Evolutionary conservation across 2,797 vertebrate genomes (phyloP).

Genomic region (Sphaeramia orbicularis): DNA sequence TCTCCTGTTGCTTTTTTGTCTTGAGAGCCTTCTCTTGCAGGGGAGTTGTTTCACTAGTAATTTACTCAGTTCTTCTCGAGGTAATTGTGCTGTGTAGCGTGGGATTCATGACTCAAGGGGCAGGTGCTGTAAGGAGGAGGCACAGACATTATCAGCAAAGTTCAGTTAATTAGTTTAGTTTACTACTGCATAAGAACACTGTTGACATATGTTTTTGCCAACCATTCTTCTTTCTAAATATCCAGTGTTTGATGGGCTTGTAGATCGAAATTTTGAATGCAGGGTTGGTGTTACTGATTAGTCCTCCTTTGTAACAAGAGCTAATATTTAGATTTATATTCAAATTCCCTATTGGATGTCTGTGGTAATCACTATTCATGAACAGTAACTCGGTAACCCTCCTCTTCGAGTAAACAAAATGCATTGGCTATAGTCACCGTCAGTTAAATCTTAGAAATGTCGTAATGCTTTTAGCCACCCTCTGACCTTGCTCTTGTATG

Average conservation of each 20-base stretch:
- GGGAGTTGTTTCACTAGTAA: slow-evolving; percentile 8
- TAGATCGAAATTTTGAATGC: too few species aligned
- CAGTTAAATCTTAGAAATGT: background rate
- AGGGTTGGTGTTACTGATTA: too few species aligned
- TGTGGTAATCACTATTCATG: too few species aligned
- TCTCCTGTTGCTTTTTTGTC: slow-evolving; percentile 24
- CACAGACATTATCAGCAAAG: background rate
- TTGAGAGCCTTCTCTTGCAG: background rate
- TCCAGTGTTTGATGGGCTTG: background rate
- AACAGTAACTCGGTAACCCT: too few species aligned
- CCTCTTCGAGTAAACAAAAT: too few species aligned
- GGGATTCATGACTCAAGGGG: slow-evolving; percentile 26
- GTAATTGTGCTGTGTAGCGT: slow-evolving; percentile 12
- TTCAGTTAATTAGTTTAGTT: background rate
- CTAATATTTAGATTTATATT: too few species aligned
- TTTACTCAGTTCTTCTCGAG: slow-evolving; percentile 34
- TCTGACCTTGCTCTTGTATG: background rate
- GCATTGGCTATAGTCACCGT: background rate
- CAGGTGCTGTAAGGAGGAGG: background rate
- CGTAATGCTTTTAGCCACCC: background rate
- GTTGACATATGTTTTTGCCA: background rate
- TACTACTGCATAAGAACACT: background rate
- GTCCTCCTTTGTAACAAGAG: too few species aligned
- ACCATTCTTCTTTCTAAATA: background rate
- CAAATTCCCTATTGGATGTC: too few species aligned